Percentiles rank a stretch among this genome's conserved stretches.
phyloP scores from a whole-genome alignment of 2,797 vertebrate species.

The Leptoclinus maculatus region DNA sequence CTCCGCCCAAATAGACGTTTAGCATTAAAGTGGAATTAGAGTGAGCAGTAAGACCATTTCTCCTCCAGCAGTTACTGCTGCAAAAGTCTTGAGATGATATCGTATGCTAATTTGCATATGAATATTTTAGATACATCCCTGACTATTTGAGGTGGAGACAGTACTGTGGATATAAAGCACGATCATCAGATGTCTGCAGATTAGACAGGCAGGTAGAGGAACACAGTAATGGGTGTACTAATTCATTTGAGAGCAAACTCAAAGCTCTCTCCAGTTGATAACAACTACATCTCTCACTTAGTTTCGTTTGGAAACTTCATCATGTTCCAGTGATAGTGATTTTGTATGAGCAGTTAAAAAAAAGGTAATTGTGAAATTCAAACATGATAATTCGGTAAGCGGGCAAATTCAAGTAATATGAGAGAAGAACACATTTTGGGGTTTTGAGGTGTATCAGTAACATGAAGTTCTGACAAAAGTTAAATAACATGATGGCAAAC shows the following conservation, averaged over 20 bases:
- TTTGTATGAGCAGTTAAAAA: not conserved
- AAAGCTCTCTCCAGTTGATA: not conserved
- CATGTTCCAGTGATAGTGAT: not conserved
- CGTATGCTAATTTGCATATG: conserved; percentile 21
- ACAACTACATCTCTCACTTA: not conserved
- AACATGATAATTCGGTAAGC: not conserved
- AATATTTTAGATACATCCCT: conserved; percentile 29
- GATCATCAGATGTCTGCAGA: conserved; percentile 6
- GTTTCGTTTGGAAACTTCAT: not conserved
- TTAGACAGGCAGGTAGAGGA: not conserved
- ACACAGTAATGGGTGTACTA: not conserved
- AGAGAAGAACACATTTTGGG: not conserved
- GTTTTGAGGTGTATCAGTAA: not conserved
- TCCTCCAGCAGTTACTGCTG: conserved; percentile 9
- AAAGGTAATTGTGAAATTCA: not conserved
- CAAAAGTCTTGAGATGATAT: conserved; percentile 20
- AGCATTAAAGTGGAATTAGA: conserved; percentile 31
- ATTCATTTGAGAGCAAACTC: conserved; percentile 2
- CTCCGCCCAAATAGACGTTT: conserved; percentile 14
- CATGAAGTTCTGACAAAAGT: not conserved
- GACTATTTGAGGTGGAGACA: conserved; percentile 8
- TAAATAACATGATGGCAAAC: not conserved
- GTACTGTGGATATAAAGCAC: not conserved
- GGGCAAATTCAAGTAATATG: not conserved
- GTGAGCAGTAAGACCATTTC: conserved; percentile 1